Evolutionary conservation across 2,888 invertebrate genomes (phyloP).

Genomic region (Meiosimyza platycephala): DNA sequence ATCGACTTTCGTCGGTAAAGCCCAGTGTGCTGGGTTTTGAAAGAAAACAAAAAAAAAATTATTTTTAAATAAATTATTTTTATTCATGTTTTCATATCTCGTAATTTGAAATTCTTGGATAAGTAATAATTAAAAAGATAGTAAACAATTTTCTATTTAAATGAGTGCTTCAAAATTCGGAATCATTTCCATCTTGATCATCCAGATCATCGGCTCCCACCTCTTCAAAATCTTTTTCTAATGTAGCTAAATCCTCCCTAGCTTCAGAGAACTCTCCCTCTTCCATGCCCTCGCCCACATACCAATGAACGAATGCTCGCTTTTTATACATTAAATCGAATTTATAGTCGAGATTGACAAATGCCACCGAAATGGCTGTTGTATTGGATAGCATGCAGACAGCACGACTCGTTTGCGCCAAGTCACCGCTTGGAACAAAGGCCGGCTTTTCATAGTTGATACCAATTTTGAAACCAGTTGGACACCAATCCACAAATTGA

Average conservation of each 20-base stretch:
- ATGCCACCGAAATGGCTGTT: constrained; percentile 90
- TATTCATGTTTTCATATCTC: background rate
- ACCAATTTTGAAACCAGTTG: constrained; percentile 91
- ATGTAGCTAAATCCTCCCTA: constrained; percentile 62
- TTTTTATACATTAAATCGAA: constrained; percentile 80
- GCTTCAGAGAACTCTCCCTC: constrained; percentile 66
- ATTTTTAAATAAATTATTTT: background rate
- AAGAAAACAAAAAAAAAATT: too few species aligned
- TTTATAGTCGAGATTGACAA: constrained; percentile 91
- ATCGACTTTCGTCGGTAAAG: too few species aligned
- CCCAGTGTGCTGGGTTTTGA: too few species aligned
- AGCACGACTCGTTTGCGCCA: constrained; percentile 86
- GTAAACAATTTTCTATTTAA: background rate
- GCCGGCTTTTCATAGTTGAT: constrained; percentile 88
- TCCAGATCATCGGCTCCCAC: constrained; percentile 59
- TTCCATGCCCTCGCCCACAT: constrained; percentile 69
- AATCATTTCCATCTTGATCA: constrained; percentile 50
- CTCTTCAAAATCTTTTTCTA: constrained; percentile 65
- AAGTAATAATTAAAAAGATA: background rate
- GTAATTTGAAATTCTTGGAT: background rate
- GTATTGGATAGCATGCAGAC: constrained; percentile 93
- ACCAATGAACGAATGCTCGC: constrained; percentile 94
- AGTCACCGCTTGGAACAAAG: constrained; percentile 79
- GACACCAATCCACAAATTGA: constrained; percentile 95
- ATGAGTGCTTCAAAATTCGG: constrained; percentile 44